Conservation (phyloP, 2,888 invertebrate species). For the Taenaris catops region DNA sequence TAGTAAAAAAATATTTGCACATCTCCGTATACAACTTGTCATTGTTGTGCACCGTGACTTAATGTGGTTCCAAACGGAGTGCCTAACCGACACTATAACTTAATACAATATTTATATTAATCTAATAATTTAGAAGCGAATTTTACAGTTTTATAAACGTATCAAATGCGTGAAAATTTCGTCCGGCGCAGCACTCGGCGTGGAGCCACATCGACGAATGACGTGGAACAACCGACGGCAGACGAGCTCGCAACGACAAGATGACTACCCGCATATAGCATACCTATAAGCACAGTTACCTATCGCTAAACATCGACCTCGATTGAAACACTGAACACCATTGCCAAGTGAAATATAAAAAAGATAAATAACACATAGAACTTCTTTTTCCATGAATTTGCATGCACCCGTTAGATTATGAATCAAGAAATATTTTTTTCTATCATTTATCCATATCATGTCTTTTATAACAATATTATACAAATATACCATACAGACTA, state of each 20-base stretch:
- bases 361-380: slow-evolving; percentile 78
- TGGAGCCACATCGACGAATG: slow-evolving; percentile 12
- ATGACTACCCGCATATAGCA: slow-evolving; percentile 33
- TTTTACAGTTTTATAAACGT: slow-evolving; percentile 21
- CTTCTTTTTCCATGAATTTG: slow-evolving; percentile 69
- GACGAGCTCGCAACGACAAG: slow-evolving; percentile 42
- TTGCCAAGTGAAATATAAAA: slow-evolving; percentile 76
- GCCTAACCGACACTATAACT: slow-evolving; percentile 8
- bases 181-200: slow-evolving; percentile 11
- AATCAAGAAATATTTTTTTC: slow-evolving; percentile 73
- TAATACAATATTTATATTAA: slow-evolving; percentile 16
- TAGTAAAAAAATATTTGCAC: slow-evolving; percentile 78
- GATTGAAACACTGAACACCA: slow-evolving; percentile 71
- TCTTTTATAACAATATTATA: slow-evolving; percentile 71
- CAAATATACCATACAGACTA: slow-evolving; percentile 74
- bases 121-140: slow-evolving; percentile 21
- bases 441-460: slow-evolving; percentile 73
- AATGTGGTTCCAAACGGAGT: slow-evolving; percentile 23
- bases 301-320: slow-evolving; percentile 37
- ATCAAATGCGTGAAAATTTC: slow-evolving; percentile 16
- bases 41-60: slow-evolving; percentile 56
- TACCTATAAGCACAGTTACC: slow-evolving; percentile 33
- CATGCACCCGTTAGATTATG: slow-evolving; percentile 77
- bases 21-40: slow-evolving; percentile 66
- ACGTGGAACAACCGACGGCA: no score